Evolutionary conservation across 1,140 invertebrate species (phyloP), one percentile per base, ranked within the genome.

Genomic region (Holotrichia oblita): DNA sequence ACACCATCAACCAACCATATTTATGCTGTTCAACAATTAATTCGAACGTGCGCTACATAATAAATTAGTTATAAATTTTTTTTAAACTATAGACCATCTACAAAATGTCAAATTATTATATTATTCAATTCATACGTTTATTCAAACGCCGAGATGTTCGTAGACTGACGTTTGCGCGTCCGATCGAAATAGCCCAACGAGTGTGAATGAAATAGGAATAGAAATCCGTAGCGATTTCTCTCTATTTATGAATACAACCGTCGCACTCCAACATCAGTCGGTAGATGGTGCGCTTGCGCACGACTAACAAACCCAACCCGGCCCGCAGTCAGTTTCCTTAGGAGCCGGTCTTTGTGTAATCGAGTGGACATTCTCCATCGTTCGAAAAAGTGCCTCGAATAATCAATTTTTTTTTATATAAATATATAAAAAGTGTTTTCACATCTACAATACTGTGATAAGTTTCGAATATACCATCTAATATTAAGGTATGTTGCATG

Each of bases 321-420:
- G 61, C 61, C 61, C 61, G 22, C 61, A 69, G 61, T 69, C 14
- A 24, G 22, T 24, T 69, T 69, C 61, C 61, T 69, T 69, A 69
- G 61, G 61, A 69, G 61, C 61, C 61, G 61, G 61, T 34, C 61
- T 69, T 69, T 69, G 61, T 69, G 61, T 69, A 27, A 69, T 69
- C 9, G 61, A 69, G 61, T 27, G 61, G 22, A 69, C 61, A 69
- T 69, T 69, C 61, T 69, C 61, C 61, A 34, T 27, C 61, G 27
- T 69, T 27, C 22, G 61, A 69, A 69, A 69, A 69, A 69, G 61
- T 69, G 61, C 61, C 61, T 69, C 61, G 27, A 69, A 69, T 69
- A 27, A 69, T 27, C 9, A 0, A 20, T 69, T 69, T 69, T 64
- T 64, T 64, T 48, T 48, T 48, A 34, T 34, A 9, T 48, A 48